Evolutionary conservation across 2,888 invertebrate genomes (phyloP).

Genomic region (Macrophya annulata): DNA sequence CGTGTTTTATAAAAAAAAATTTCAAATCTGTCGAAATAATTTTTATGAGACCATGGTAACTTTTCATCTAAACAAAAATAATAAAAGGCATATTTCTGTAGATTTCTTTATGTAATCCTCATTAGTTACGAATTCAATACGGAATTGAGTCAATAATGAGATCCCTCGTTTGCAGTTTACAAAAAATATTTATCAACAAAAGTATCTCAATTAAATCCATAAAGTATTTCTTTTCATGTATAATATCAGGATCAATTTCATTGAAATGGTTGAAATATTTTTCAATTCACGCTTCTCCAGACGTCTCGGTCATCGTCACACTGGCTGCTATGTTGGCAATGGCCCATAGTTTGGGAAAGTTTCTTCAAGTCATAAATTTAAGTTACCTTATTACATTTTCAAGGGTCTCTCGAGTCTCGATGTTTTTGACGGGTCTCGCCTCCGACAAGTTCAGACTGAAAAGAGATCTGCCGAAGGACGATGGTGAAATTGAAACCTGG

Average conservation of each 20-base stretch:
- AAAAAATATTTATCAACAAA: not conserved
- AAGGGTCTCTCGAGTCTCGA: constrained; percentile 41
- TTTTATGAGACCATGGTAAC: not conserved
- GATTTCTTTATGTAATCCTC: not conserved
- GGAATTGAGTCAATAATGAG: not conserved
- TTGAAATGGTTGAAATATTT: constrained; percentile 3
- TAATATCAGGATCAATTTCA: not conserved
- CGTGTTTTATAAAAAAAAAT: too few species aligned
- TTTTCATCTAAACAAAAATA: not conserved
- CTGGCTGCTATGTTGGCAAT: not conserved
- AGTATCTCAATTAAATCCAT: not conserved
- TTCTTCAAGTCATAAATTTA: constrained; percentile 44
- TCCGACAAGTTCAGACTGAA: not conserved
- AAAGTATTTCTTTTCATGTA: not conserved
- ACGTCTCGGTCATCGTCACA: constrained; percentile 11
- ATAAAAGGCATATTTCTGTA: not conserved
- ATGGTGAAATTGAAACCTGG: constrained; percentile 34
- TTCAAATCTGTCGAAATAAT: not conserved
- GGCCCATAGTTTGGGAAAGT: constrained; percentile 34
- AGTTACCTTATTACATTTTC: constrained; percentile 48
- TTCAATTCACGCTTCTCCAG: constrained; percentile 9
- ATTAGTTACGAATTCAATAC: not conserved
- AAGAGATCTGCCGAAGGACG: not conserved
- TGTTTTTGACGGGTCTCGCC: not conserved
- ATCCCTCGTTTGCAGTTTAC: not conserved